A percentile compares a stretch with the other conserved stretches of the same genome.
phyloP scores from a whole-genome alignment of 2,113 vertebrate genomes.

The Gnathonemus echidnorhynchus region DNA sequence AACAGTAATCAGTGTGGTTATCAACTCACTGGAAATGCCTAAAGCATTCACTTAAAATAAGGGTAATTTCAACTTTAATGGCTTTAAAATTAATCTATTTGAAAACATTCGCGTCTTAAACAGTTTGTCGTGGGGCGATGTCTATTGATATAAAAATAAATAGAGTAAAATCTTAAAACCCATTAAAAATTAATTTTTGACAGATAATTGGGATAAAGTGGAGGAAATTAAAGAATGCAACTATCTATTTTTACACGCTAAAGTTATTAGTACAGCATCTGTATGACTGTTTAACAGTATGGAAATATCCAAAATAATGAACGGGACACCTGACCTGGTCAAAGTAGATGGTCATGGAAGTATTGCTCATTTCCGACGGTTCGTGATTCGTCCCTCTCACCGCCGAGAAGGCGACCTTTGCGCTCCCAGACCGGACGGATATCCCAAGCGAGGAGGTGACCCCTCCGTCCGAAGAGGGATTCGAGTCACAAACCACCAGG shows the following conservation, averaged over 20 bases:
- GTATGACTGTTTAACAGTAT: neutral
- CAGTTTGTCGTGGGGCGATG: neutral
- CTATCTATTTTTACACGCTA: neutral
- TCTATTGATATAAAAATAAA: neutral
- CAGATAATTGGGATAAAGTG: neutral
- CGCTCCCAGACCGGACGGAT: constrained; percentile 90
- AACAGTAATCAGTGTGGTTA: neutral
- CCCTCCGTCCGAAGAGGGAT: constrained; percentile 88
- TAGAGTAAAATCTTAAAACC: neutral
- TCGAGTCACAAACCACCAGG: constrained; percentile 96
- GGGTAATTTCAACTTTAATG: neutral
- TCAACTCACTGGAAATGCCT: neutral
- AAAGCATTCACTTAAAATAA: neutral
- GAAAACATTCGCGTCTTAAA: neutral
- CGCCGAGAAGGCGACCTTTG: constrained; percentile 95
- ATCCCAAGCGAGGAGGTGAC: constrained; percentile 95
- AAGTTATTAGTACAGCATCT: neutral
- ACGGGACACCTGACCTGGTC: constrained; percentile 78
- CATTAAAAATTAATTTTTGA: neutral
- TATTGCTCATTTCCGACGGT: constrained; percentile 95
- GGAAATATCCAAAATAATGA: neutral
- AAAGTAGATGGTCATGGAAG: constrained; percentile 99
- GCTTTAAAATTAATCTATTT: neutral
- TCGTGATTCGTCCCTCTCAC: constrained; percentile 92
- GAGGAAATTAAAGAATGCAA: neutral